phyloP scores from a whole-genome alignment of 2,888 invertebrate species.

The Andrena praecox region DNA sequence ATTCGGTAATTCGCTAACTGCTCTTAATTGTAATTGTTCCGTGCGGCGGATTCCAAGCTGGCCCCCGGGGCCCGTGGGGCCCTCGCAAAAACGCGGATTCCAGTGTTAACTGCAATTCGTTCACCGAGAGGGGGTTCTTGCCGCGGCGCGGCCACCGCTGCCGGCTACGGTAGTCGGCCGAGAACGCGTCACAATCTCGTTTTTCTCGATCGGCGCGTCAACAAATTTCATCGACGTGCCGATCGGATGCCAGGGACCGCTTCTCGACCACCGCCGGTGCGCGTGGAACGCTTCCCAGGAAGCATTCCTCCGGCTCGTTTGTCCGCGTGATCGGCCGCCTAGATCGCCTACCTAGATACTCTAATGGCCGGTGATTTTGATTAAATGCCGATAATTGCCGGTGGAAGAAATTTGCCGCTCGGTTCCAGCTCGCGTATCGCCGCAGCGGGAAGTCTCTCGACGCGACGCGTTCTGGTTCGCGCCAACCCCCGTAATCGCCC shows the following conservation, averaged over 20 bases:
- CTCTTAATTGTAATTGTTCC: constrained; percentile 85
- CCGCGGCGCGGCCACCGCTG: background rate
- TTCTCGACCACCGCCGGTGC: constrained; percentile 35
- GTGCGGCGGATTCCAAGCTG: constrained; percentile 81
- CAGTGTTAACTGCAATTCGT: constrained; percentile 83
- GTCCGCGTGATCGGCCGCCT: constrained; percentile 33
- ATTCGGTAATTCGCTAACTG: constrained; percentile 84
- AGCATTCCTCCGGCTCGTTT: constrained; percentile 55
- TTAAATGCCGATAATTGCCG: constrained; percentile 61
- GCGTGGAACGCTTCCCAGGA: constrained; percentile 47
- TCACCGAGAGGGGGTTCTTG: constrained; percentile 43
- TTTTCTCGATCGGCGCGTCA: constrained; percentile 75
- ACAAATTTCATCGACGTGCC: constrained; percentile 80
- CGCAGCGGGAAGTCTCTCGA: background rate
- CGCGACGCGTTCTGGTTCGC: constrained; percentile 28
- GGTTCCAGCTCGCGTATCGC: background rate
- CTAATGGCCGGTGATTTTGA: constrained; percentile 59
- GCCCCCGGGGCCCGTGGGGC: constrained; percentile 61
- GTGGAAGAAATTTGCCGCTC: constrained; percentile 25
- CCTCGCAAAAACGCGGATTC: constrained; percentile 82
- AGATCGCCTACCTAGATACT: constrained; percentile 60
- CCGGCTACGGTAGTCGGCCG: background rate
- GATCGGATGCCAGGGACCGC: constrained; percentile 63
- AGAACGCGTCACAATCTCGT: constrained; percentile 76
- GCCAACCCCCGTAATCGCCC: constrained; percentile 17